Conservation (phyloP, 53 echinoderm and acorn worm species). For the Paracentrotus lividus region DNA sequence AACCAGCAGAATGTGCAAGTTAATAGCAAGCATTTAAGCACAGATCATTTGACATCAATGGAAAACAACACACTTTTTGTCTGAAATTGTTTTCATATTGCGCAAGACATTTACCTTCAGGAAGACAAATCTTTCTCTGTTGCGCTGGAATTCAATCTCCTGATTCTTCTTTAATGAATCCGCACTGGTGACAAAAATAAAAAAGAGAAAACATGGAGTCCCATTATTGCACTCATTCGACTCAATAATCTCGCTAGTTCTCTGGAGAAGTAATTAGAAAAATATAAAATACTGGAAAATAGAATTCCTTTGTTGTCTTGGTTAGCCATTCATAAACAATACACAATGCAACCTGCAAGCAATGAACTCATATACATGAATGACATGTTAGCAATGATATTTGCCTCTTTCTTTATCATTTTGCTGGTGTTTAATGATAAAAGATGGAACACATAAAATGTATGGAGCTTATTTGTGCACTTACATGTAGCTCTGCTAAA, state of each 20-base stretch:
- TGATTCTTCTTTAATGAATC: constrained; percentile 93
- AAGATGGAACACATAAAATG: background rate
- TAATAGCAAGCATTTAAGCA: too few relatives aligned
- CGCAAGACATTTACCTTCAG: constrained; percentile 80
- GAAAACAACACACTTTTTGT: too few relatives aligned
- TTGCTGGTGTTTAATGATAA: background rate
- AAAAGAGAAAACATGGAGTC: background rate
- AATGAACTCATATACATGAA: background rate
- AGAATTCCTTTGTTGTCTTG: background rate
- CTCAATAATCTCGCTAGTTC: too few relatives aligned
- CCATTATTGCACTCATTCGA: background rate
- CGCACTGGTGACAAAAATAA: constrained; percentile 71
- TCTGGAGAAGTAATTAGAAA: background rate
- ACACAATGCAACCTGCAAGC: background rate
- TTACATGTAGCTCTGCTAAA: background rate
- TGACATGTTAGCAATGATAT: background rate
- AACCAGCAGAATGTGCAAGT: too few relatives aligned
- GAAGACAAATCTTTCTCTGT: constrained; percentile 95
- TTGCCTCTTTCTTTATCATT: background rate
- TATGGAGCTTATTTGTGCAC: too few relatives aligned
- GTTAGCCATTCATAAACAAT: background rate
- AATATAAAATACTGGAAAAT: background rate
- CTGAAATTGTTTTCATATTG: background rate
- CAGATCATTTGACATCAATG: too few relatives aligned
- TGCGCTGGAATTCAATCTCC: constrained; percentile 96